Percentiles rank a stretch among this genome's conserved stretches.
phyloP scores from a whole-genome alignment of 2,113 vertebrate genomes.

The Lagopus leucura region DNA sequence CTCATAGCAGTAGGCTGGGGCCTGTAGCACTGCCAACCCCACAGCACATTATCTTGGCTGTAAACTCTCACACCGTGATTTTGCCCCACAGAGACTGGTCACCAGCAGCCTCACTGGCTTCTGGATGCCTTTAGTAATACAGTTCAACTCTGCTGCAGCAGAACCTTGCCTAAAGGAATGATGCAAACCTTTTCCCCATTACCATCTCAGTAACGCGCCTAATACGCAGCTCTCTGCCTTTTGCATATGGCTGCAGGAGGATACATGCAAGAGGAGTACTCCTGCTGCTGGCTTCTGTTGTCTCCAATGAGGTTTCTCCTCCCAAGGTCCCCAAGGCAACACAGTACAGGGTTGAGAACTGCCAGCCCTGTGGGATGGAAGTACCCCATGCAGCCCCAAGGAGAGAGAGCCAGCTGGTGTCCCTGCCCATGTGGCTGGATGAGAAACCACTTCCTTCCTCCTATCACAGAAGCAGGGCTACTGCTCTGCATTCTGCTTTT shows the following conservation, averaged over 20 bases:
- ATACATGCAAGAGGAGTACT: not conserved
- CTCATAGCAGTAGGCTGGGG: not conserved
- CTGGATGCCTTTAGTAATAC: not conserved
- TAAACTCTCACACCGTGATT: not conserved
- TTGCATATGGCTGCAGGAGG: not conserved
- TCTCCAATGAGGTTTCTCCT: not conserved
- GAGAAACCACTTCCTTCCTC: not conserved
- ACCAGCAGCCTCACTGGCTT: not conserved
- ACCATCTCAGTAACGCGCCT: not conserved
- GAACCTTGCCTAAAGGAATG: not conserved
- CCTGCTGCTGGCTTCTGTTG: not conserved
- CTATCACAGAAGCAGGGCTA: not conserved
- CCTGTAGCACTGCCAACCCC: not conserved
- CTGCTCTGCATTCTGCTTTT: not conserved
- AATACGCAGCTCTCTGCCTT: not conserved
- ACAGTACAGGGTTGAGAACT: rapidly evolving
- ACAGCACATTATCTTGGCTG: not conserved
- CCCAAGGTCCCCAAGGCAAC: too few relatives aligned
- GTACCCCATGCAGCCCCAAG: not conserved
- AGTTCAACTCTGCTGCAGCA: not conserved
- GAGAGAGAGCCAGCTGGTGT: not conserved
- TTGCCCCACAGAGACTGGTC: not conserved
- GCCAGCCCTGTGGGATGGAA: not conserved
- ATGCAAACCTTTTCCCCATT: not conserved
- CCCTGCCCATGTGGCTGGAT: not conserved